Evolutionary conservation across 2,797 vertebrate genomes (phyloP).

Genomic region (Mus spretus): DNA sequence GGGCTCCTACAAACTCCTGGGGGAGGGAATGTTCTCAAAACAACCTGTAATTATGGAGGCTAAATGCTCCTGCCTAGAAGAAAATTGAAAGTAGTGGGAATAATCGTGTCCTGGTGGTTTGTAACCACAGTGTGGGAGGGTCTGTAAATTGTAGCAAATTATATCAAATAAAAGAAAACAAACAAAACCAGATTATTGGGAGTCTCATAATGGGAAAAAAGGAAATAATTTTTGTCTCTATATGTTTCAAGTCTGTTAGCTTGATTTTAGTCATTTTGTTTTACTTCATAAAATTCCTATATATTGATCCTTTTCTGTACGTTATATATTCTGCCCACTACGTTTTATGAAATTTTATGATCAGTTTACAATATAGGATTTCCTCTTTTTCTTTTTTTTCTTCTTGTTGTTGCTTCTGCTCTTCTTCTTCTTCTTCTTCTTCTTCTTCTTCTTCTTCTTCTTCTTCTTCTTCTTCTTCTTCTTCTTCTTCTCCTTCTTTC

Average conservation of each 20-base stretch:
- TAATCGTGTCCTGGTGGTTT: not conserved
- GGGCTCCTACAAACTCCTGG: not conserved
- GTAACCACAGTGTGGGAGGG: not conserved
- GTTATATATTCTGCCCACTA: fast-evolving
- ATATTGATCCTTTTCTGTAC: not conserved
- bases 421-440: too few relatives aligned
- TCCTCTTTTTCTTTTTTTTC: not conserved
- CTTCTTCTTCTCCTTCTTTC: too few relatives aligned
- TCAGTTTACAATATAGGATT: not conserved
- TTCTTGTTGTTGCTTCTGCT: not conserved
- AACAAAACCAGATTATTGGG: not conserved
- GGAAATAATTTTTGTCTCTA: not conserved
- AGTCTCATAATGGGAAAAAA: not conserved
- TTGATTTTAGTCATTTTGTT: not conserved
- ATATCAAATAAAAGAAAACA: not conserved
- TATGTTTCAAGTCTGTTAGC: not conserved
- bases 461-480: too few relatives aligned
- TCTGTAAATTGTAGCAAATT: not conserved
- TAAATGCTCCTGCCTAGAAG: not conserved
- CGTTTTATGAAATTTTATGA: not conserved
- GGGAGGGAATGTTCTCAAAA: not conserved
- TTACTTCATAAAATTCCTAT: not conserved
- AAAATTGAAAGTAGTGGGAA: not conserved
- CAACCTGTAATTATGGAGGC: not conserved
- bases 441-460: too few relatives aligned